A percentile compares a stretch with the other conserved stretches of the same genome.
These are phyloP conservation scores for Xiphorhynchus elegans DNA, from an alignment of 2,113 vertebrate genomes.

Conservation along the genomic window DNA sequence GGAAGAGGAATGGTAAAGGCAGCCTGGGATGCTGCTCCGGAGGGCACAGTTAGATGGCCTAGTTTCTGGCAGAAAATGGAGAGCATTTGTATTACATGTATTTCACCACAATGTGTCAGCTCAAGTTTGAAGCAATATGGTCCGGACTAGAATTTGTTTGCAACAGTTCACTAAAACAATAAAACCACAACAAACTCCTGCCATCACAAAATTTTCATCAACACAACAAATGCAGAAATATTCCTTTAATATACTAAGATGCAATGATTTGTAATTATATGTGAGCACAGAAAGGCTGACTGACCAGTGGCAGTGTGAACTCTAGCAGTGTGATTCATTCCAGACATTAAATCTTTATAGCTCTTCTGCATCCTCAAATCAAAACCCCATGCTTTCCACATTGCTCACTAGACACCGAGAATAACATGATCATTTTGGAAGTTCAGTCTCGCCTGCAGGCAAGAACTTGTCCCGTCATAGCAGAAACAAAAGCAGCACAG, in stretches of 20 bases:
- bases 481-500: conserved; percentile 33
- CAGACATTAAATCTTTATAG: not conserved
- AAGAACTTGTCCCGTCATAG: conserved; percentile 6
- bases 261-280: not conserved
- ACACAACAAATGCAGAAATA: not conserved
- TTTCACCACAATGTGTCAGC: not conserved
- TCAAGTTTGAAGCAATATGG: not conserved
- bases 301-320: not conserved
- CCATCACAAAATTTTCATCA: not conserved
- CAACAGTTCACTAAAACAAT: not conserved
- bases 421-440: conserved; percentile 47
- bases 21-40: not conserved
- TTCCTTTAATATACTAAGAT: not conserved
- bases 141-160: not conserved
- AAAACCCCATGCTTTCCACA: conserved; percentile 20
- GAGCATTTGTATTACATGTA: not conserved
- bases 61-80: not conserved
- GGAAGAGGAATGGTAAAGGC: not conserved
- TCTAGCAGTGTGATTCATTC: conserved; percentile 8
- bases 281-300: not conserved
- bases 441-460: conserved; percentile 36
- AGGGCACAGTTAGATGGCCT: not conserved
- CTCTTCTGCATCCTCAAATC: conserved; percentile 1
- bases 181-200: not conserved
- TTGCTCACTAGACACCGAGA: conserved; percentile 26